These are phyloP conservation scores for Heterodera carotae DNA, from an alignment of 1,140 invertebrate genomes.

Conservation along the genomic window DNA sequence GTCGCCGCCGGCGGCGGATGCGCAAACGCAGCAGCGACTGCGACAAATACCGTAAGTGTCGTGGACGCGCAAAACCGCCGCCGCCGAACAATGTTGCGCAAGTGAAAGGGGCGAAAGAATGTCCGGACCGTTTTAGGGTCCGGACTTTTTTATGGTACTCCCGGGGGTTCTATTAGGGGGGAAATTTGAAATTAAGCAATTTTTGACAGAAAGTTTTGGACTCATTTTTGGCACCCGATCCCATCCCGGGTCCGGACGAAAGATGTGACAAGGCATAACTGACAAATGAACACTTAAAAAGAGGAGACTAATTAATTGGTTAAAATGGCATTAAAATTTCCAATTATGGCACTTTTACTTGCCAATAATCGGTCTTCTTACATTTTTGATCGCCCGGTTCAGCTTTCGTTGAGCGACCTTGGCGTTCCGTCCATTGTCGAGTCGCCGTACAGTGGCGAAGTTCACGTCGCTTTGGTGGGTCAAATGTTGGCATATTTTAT, in stretches of 20 bases:
- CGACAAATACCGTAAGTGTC: not conserved
- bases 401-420: slow-evolving; percentile 29
- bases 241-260: no score
- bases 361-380: no score
- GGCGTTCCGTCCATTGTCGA: slow-evolving; percentile 39
- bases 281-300: no score
- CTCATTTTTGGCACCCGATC: no score
- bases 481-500: not conserved
- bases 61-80: not conserved
- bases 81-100: not conserved
- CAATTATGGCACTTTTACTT: not conserved
- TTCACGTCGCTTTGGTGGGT: slow-evolving; percentile 25
- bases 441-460: slow-evolving; percentile 40
- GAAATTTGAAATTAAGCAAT: no score
- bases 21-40: not conserved
- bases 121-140: not conserved
- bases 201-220: no score
- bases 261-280: no score
- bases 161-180: no score
- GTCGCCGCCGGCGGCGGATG: not conserved
- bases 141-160: no score
- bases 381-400: not conserved
- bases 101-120: not conserved
- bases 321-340: not conserved
- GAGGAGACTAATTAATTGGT: no score